Base-by-base conservation (phyloP, 92 coral and sea anemone genomes). In the Porites evermanni region DNA sequence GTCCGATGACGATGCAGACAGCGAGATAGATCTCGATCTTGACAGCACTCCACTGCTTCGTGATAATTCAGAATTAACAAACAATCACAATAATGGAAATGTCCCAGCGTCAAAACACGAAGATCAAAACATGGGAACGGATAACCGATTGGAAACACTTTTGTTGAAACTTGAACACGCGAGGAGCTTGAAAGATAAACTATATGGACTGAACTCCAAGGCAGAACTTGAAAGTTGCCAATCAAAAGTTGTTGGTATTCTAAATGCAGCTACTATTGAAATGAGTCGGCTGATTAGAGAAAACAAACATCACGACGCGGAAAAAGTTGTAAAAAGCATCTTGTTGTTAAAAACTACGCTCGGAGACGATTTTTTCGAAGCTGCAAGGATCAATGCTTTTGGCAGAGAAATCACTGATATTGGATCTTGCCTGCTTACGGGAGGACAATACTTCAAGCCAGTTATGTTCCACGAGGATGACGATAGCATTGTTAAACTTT, bases 381-480 rank as follows among this genome's bases (percentile, higher is more conserved):
- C 89, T 51, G 94, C 89, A 52, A 71, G 73, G 61, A 90, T 94
- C 3, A 72, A 89, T 53, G 98, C 98, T 7, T 94, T 94, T 74
- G 93, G 92, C 26, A 88, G 98, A 6, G 98, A 94, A 75, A 91
- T 90, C 16, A 84, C 88, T n/a, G 84, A 89, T 12, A 32, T 94
- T 61, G 92, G 90, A 19, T 79, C 84, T 12, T 90, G 65, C 76
- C 78, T 92, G 8, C 32, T 94, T 7, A 90, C 95, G 1, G 98
- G 93, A 7, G 94, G 95, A 2, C 98, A 94, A 71, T 94, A 94
- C 63, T 94, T 94, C 78, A 93, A 90, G 38, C 98, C 98, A 2
- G 95, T 90, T 44, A 92, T 94, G 98, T 67, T 92, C 12, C 80
- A 78, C 8, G 98, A 94, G 50, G 95, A 94, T 71, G 98, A 94